Evolutionary conservation across 2,888 invertebrate genomes (phyloP).

Genomic region (Acrocera orbiculus): DNA sequence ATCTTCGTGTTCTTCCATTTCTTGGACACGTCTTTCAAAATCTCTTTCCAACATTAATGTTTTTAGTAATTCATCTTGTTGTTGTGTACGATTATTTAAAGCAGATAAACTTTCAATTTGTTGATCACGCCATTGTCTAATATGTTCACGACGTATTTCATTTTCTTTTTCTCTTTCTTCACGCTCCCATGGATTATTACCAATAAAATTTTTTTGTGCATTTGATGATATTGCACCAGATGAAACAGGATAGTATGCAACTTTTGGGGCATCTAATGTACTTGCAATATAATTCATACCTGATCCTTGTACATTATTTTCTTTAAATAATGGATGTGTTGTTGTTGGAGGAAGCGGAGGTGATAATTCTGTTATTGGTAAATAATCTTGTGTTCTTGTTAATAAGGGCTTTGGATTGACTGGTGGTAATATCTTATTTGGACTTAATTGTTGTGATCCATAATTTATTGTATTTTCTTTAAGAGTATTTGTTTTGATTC

Average conservation of each 20-base stretch:
- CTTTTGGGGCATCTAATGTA: slow-evolving; percentile 53
- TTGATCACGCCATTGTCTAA: slow-evolving; percentile 64
- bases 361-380: too few relatives aligned
- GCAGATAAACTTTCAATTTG: slow-evolving; percentile 66
- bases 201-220: slow-evolving; percentile 18
- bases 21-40: slow-evolving; percentile 79
- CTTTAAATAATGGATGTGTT: slow-evolving; percentile 48
- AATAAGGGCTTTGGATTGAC: slow-evolving; percentile 40
- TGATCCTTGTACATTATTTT: slow-evolving; percentile 19
- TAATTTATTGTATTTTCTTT: too few relatives aligned
- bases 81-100: slow-evolving; percentile 48
- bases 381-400: slow-evolving; percentile 11
- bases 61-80: slow-evolving; percentile 74
- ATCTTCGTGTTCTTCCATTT: slow-evolving; percentile 50
- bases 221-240: slow-evolving; percentile 12
- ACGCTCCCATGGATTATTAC: slow-evolving; percentile 78
- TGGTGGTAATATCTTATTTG: slow-evolving; percentile 34
- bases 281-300: slow-evolving; percentile 45
- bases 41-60: slow-evolving; percentile 84
- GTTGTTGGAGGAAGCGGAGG: slow-evolving; percentile 53
- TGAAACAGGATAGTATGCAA: slow-evolving; percentile 45
- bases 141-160: slow-evolving; percentile 55
- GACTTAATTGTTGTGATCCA: slow-evolving; percentile 9
- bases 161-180: slow-evolving; percentile 77
- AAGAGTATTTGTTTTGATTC: too few relatives aligned